Evolutionary conservation across 1,140 invertebrate genomes (phyloP), one percentile per base, ranked within the genome.

Genomic region (Lepeophtheirus salmonis): DNA sequence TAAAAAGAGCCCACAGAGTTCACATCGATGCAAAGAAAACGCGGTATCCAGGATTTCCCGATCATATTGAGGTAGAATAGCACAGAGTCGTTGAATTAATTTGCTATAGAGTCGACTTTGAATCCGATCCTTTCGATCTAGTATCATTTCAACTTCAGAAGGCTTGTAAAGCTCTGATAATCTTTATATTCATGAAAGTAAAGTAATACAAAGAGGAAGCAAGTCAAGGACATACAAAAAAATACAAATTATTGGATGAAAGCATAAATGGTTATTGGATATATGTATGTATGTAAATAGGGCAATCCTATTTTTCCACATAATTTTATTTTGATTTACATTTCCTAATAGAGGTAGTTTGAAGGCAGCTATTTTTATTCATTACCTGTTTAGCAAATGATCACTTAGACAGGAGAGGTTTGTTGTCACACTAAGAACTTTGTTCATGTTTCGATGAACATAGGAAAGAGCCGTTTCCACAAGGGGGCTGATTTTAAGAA

Each of bases 401-500:
- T 91, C 86, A 66, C 84, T 87, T 3, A 91, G 71, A 67, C 86
- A 87, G 1, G 79, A 80, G 14, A 91, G 71, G 71, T 85, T 84
- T 18, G 83, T 80, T 0, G 83, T 78, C 0, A 80, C 81, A 67
- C 80, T 80, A 2, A 89, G 74, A 48, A 91, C 82, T 52, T 86
- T 81, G 62, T 82, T 82, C 70, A 89, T 79, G 68, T 87, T 79
- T 30, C 79, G 74, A 65, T 84, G 82, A 63, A 85, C 84, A 71
- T 78, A 89, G 41, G 79, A 73, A n/a, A 91, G 68, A 61, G 86
- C 89, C 67, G 82, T 81, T 59, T 86, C 76, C 1, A 90, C 74
- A 56, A 95, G 72, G 14, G 82, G 82, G 66, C 89, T 83, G 89
- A 95, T 94, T 76, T 90, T 85, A 6, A 96, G 73, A 70, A 96